Conservation (phyloP, 2,113 vertebrate genomes). For the Phasianus colchicus region DNA sequence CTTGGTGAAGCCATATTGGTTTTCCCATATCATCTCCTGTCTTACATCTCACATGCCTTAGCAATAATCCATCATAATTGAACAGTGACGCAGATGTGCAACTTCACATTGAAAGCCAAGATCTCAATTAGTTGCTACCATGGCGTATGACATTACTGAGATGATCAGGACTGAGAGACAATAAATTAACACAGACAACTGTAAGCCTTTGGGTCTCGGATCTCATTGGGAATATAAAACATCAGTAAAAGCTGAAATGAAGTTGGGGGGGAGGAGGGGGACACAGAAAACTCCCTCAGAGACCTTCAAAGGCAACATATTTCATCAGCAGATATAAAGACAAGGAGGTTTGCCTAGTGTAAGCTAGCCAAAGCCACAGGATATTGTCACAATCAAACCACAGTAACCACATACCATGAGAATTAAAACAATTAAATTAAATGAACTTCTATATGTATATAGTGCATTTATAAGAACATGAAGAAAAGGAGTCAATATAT, state of each 20-base stretch:
- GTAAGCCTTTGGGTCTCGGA: neutral
- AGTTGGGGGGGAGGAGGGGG: neutral
- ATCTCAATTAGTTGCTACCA: neutral
- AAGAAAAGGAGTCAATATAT: neutral
- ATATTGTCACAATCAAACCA: neutral
- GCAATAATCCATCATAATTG: neutral
- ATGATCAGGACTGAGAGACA: neutral
- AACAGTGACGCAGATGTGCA: neutral
- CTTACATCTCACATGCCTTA: no score
- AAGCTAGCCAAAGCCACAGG: neutral
- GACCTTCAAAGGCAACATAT: neutral
- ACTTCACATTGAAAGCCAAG: neutral
- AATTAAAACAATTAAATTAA: neutral
- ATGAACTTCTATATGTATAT: neutral
- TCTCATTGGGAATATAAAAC: conserved; percentile 8
- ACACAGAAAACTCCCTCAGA: neutral
- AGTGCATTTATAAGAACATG: neutral
- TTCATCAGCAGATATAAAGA: neutral
- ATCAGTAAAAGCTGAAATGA: neutral
- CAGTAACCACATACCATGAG: neutral
- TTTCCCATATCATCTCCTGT: no score
- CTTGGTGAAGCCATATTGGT: no score
- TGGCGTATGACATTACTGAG: rapidly evolving
- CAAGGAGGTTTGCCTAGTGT: neutral
- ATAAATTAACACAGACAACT: neutral